Conservation (phyloP, 2,797 vertebrate species). For the Parambassis ranga region DNA sequence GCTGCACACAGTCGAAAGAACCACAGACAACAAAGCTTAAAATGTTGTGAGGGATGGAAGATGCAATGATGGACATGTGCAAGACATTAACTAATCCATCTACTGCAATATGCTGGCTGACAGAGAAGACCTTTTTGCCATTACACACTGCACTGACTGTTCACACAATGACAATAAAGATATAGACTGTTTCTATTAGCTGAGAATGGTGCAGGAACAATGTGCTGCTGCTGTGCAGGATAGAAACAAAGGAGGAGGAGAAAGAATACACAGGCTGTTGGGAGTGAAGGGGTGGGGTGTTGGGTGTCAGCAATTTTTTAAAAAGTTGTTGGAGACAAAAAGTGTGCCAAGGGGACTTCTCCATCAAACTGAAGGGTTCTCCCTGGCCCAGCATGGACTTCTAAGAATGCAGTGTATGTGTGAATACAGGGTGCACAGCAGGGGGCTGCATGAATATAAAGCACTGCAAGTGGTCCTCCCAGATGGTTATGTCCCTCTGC, state of each 20-base stretch:
- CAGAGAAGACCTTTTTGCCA: slow-evolving; percentile 41
- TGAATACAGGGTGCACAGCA: slow-evolving; percentile 26
- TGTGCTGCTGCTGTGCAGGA: slow-evolving; percentile 9
- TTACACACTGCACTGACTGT: slow-evolving; percentile 36
- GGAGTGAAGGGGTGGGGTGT: background rate
- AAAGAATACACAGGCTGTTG: slow-evolving; percentile 25
- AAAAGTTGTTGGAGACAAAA: slow-evolving; percentile 54
- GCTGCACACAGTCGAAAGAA: slow-evolving; percentile 2
- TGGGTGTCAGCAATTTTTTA: slow-evolving; percentile 31
- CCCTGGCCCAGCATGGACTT: slow-evolving; percentile 50
- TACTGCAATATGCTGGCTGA: slow-evolving; percentile 18
- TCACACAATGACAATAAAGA: slow-evolving; percentile 58
- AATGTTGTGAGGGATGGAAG: background rate
- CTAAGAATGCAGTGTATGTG: slow-evolving; percentile 33
- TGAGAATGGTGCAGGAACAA: slow-evolving; percentile 36
- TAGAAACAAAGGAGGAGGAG: slow-evolving; percentile 23
- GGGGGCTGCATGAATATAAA: slow-evolving; percentile 45
- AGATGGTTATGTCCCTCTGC: slow-evolving; percentile 71
- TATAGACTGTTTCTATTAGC: slow-evolving; percentile 31
- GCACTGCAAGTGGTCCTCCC: slow-evolving; percentile 68
- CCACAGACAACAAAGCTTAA: background rate
- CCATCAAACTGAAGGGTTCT: slow-evolving; percentile 61
- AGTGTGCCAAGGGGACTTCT: slow-evolving; percentile 59
- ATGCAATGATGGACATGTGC: background rate
- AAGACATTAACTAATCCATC: slow-evolving; percentile 14